Evolutionary conservation across 1,140 invertebrate genomes (phyloP).

Genomic region (Drosophila prosaltans): DNA sequence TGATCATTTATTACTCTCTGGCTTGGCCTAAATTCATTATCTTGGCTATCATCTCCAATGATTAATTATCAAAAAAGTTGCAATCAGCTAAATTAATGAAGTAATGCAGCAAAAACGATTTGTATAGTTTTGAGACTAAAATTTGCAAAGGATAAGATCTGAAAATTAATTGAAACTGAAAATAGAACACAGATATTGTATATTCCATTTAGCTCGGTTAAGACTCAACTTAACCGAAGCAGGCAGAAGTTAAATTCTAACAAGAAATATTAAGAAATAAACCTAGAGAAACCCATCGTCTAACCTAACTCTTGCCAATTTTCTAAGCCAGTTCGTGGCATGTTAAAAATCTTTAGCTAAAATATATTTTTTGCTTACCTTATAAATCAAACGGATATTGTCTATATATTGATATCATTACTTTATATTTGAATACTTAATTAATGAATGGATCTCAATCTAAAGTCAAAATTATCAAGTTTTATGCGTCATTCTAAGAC

Average conservation of each 20-base stretch:
- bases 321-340: neutral
- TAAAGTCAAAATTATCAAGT: conserved; percentile 1
- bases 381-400: conserved; percentile 8
- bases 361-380: neutral
- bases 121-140: neutral
- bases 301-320: neutral
- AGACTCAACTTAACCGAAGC: too few species aligned
- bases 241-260: too few species aligned
- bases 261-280: too few species aligned
- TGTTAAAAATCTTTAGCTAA: neutral
- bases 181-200: too few species aligned
- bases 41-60: neutral
- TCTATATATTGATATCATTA: neutral
- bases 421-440: conserved; percentile 14
- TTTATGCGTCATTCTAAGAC: conserved; percentile 8
- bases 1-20: neutral
- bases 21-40: neutral
- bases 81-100: neutral
- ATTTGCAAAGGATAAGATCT: too few species aligned
- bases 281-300: too few species aligned
- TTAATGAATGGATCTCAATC: conserved; percentile 21
- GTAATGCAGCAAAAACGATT: neutral
- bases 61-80: neutral
- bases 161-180: too few species aligned
- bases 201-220: too few species aligned